phyloP scores from a whole-genome alignment of 2,888 invertebrate species.

The Dryomyza anilis region DNA sequence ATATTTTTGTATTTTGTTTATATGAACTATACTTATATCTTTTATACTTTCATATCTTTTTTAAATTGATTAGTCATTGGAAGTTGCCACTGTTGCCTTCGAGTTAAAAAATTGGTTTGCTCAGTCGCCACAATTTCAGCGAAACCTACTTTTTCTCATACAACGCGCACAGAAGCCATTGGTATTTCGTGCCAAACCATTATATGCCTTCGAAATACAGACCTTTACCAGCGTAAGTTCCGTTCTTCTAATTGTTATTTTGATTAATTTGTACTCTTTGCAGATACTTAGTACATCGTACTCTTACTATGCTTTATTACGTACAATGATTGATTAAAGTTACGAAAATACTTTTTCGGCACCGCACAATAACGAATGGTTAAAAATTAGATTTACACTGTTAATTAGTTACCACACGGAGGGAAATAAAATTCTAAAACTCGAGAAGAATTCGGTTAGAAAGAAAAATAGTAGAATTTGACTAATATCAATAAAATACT shows the following conservation, averaged over 20 bases:
- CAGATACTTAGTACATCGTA: slow-evolving; percentile 46
- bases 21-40: no score
- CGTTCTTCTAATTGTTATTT: background rate
- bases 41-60: no score
- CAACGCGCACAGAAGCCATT: slow-evolving; percentile 49
- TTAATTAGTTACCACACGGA: no score
- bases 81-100: slow-evolving; percentile 50
- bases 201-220: slow-evolving; percentile 46
- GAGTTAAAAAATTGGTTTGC: slow-evolving; percentile 47
- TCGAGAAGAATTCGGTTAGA: no score
- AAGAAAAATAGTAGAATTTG: no score
- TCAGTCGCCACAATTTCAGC: slow-evolving; percentile 39
- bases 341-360: no score
- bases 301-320: slow-evolving; percentile 43
- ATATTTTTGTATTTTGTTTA: no score
- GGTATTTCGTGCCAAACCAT: slow-evolving; percentile 45
- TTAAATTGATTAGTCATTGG: slow-evolving; percentile 42
- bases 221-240: slow-evolving; percentile 50
- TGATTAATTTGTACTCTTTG: slow-evolving; percentile 10
- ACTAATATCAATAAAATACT: no score
- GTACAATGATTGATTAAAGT: slow-evolving; percentile 40
- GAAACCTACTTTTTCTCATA: slow-evolving; percentile 49
- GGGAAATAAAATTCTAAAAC: no score
- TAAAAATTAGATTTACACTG: no score
- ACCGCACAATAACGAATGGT: no score